These are phyloP conservation scores for Cacoxenus indagator DNA, from an alignment of 2,888 invertebrate species.

Conservation along the genomic window DNA sequence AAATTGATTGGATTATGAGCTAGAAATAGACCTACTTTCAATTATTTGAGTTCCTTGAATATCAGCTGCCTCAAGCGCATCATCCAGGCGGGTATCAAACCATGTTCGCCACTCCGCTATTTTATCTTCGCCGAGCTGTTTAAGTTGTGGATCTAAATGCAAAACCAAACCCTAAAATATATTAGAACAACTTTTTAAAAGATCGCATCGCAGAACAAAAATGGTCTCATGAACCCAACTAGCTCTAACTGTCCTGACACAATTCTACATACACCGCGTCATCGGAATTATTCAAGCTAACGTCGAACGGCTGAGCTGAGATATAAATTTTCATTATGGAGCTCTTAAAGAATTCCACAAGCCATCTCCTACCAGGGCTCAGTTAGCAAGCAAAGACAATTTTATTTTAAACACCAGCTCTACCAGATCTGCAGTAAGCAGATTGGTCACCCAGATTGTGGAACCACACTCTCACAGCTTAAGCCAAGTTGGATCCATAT, in stretches of 20 bases:
- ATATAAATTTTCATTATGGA: too few relatives aligned
- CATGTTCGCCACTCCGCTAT: constrained; percentile 81
- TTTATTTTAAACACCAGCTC: too few relatives aligned
- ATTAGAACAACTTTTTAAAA: constrained; percentile 14
- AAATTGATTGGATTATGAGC: constrained; percentile 40
- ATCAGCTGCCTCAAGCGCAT: constrained; percentile 87
- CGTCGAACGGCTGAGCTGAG: too few relatives aligned
- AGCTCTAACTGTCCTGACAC: constrained; percentile 35
- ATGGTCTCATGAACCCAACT: constrained; percentile 15
- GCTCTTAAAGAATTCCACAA: too few relatives aligned
- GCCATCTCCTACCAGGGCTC: too few relatives aligned
- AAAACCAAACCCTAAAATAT: constrained; percentile 73
- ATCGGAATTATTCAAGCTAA: too few relatives aligned
- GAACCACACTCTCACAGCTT: too few relatives aligned
- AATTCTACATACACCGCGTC: too few relatives aligned
- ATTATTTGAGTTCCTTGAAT: constrained; percentile 69
- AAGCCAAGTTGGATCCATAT: too few relatives aligned
- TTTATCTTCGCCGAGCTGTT: constrained; percentile 80
- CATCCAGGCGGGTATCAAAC: constrained; percentile 86
- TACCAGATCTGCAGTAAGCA: too few relatives aligned
- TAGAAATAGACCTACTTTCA: constrained; percentile 67
- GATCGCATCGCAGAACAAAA: constrained; percentile 21
- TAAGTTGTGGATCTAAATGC: constrained; percentile 82
- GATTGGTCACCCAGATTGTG: too few relatives aligned
- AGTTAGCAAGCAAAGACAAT: too few relatives aligned